A percentile compares a stretch with the other conserved stretches of the same genome.
phyloP scores from a whole-genome alignment of 2,888 invertebrate genomes.

The Sphaerophoria rueppellii region DNA sequence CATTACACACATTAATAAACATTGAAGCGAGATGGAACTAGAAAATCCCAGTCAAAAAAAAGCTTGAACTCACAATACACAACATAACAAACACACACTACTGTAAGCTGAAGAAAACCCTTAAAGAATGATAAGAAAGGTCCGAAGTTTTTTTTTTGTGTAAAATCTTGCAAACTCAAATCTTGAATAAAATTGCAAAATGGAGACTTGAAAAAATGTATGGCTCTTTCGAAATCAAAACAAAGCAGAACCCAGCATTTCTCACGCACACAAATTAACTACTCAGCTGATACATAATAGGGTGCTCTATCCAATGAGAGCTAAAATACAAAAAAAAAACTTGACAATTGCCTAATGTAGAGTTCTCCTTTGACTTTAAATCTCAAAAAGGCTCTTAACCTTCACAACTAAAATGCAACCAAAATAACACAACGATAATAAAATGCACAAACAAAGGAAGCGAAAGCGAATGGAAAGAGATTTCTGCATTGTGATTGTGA shows the following conservation, averaged over 20 bases:
- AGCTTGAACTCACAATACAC: conserved; percentile 33
- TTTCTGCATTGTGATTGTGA: conserved; percentile 18
- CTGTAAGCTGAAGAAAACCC: conserved; percentile 20
- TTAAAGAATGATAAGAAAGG: conserved; percentile 26
- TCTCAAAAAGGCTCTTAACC: conserved; percentile 11
- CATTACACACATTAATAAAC: neutral
- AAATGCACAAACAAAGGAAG: conserved; percentile 44
- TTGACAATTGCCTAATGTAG: conserved; percentile 32
- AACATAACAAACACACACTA: conserved; percentile 3
- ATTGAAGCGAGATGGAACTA: conserved; percentile 55
- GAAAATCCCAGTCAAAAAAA: conserved; percentile 35
- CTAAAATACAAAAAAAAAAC: conserved; percentile 61
- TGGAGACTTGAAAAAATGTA: neutral
- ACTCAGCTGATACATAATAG: conserved; percentile 70
- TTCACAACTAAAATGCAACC: conserved; percentile 10
- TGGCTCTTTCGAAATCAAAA: neutral
- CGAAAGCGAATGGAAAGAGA: conserved; percentile 6
- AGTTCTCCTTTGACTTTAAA: conserved; percentile 13
- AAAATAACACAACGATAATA: conserved; percentile 19
- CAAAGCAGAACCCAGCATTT: conserved; percentile 5
- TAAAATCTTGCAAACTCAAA: neutral
- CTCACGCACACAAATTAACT: conserved; percentile 70
- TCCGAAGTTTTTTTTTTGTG: conserved; percentile 9
- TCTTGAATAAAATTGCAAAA: neutral
- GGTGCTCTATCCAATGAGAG: conserved; percentile 53